These are phyloP conservation scores for Aplochiton taeniatus DNA, from an alignment of 2,797 vertebrate species.

Conservation along the genomic window DNA sequence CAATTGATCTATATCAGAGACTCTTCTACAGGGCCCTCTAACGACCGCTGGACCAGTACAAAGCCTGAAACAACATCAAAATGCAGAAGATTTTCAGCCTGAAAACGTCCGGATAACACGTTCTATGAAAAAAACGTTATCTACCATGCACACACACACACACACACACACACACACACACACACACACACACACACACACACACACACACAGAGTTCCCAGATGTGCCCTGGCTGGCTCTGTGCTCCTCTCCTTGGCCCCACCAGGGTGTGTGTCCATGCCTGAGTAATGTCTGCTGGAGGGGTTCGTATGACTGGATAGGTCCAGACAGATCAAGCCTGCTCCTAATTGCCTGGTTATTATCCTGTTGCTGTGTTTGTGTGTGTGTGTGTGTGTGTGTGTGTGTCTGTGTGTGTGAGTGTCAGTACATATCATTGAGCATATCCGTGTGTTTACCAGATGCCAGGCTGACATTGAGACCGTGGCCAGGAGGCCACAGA, in stretches of 20 bases:
- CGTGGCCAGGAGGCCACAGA: conserved; percentile 40
- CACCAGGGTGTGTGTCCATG: conserved; percentile 42
- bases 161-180: too few relatives aligned
- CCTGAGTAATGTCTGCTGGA: conserved; percentile 62
- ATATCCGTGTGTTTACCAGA: conserved; percentile 34
- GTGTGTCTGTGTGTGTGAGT: conserved; percentile 2
- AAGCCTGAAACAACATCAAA: too few relatives aligned
- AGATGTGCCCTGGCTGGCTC: too few relatives aligned
- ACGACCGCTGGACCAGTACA: too few relatives aligned
- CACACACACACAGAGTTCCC: conserved; percentile 10
- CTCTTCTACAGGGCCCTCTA: too few relatives aligned
- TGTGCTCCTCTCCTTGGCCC: background rate
- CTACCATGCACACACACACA: background rate
- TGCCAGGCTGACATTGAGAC: conserved; percentile 60
- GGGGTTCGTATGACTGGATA: conserved; percentile 68
- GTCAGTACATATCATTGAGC: background rate
- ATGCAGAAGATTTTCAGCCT: too few relatives aligned
- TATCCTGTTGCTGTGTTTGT: conserved; percentile 63
- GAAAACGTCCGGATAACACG: too few relatives aligned
- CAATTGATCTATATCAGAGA: too few relatives aligned
- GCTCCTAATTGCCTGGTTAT: conserved; percentile 73
- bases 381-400: conserved; percentile 25
- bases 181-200: conserved; percentile 10
- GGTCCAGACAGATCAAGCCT: conserved; percentile 69
- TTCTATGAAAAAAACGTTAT: too few relatives aligned